Evolutionary conservation across 2,113 vertebrate species (phyloP), one percentile per base, ranked within the genome.

Genomic region (Microtus richardsoni): DNA sequence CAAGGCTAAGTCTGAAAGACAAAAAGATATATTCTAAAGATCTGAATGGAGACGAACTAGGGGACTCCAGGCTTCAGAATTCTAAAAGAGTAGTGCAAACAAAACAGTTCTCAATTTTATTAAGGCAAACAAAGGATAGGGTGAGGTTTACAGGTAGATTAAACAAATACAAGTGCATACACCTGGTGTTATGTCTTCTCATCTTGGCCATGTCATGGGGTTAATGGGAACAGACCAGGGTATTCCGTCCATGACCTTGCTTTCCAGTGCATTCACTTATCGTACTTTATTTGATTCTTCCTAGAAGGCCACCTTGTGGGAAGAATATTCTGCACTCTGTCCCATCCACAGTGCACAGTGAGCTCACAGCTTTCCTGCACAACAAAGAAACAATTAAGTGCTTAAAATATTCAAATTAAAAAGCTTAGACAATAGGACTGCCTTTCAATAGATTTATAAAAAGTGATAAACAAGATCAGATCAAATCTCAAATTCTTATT

Each of bases 151-250:
- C 47, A 36, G 47, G 8, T 79, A 79, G 47, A 17, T 52, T 78
- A 79, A 49, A 14, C 47, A 78, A 52, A 52, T 21, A 52, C 3
- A 78, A 21, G 16, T 78, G 11, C 75, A 19, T 78, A 33, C 12
- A 44, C 17, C 36, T 71, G 16, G 5, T 80, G 33, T 19, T 80
- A 24, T 24, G 3, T 2, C 36, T 58, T 7, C 24, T 58, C 49
- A 22, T 79, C 75, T 54, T 58, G 52, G 5, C 21, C 78, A 80
- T 58, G 33, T 6, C 52, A 58, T 22, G 12, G 36, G 12, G 36
- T 24, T 58, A 52, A n/a, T 3, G 2, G 4, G 33, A 49, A n/a
- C 8, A 58, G 3, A 3, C 33, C 78, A 39, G 11, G 0, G 2
- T 4, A 24, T n/a, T 58, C 5, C 21, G 33, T 54, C 11, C 33